phyloP scores from a whole-genome alignment of 92 coral and sea anemone genomes.

The Paragorgia papillata region DNA sequence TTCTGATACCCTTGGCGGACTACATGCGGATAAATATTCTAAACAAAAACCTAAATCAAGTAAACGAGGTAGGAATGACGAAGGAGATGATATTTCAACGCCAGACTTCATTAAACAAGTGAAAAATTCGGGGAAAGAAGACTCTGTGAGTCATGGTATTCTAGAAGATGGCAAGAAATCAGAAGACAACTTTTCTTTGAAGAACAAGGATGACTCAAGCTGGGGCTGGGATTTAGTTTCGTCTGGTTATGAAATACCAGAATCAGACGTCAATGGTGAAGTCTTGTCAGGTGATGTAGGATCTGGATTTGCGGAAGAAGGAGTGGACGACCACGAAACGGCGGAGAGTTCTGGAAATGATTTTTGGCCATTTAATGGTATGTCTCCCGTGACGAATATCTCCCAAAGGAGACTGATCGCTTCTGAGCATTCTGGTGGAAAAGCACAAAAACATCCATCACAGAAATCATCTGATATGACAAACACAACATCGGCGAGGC shows the following conservation, averaged over 20 bases:
- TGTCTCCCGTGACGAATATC: neutral
- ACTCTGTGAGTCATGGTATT: neutral
- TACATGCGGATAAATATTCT: too few relatives aligned
- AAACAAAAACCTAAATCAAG: neutral
- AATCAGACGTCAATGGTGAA: neutral
- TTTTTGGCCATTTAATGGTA: neutral
- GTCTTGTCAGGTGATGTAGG: neutral
- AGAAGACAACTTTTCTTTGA: neutral
- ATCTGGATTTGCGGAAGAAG: neutral
- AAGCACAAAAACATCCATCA: neutral
- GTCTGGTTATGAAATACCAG: neutral
- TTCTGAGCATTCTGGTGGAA: neutral
- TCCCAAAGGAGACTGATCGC: neutral
- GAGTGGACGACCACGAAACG: neutral
- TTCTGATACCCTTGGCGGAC: neutral
- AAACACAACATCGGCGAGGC: neutral
- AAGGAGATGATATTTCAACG: constrained; percentile 16
- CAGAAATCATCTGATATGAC: neutral
- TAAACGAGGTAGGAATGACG: constrained; percentile 1
- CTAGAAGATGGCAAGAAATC: neutral
- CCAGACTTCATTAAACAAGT: neutral
- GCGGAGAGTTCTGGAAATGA: neutral
- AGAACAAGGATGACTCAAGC: neutral
- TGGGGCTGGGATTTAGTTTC: constrained; percentile 12
- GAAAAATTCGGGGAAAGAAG: neutral